These are phyloP conservation scores for Drosophila truncata DNA, from an alignment of 1,140 invertebrate species.

Conservation along the genomic window DNA sequence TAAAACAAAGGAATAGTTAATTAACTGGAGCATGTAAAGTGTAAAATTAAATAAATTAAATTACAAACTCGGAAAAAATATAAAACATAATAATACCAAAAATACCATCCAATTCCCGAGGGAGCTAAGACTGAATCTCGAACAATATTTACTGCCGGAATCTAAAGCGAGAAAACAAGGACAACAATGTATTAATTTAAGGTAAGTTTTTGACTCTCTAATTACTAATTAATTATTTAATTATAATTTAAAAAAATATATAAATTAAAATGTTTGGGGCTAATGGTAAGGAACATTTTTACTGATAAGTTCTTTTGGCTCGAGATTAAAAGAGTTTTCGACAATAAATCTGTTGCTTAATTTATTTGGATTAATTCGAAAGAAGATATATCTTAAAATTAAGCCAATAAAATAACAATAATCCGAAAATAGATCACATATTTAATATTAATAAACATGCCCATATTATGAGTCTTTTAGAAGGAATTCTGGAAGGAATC, in stretches of 20 bases:
- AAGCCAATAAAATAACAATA: background rate
- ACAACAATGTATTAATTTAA: conserved; percentile 39
- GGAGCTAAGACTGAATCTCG: conserved; percentile 17
- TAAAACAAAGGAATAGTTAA: background rate
- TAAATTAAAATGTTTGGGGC: background rate
- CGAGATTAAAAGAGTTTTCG: background rate
- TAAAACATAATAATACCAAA: background rate
- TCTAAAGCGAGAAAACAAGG: conserved; percentile 1
- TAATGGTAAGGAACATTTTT: too few relatives aligned
- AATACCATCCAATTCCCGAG: background rate
- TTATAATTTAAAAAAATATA: background rate
- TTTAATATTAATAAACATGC: background rate
- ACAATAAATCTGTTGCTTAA: background rate
- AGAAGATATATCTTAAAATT: background rate
- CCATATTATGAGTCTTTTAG: background rate
- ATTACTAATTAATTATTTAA: too few relatives aligned
- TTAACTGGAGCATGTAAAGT: background rate
- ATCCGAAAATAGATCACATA: background rate
- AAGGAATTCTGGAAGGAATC: background rate
- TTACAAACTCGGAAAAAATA: background rate
- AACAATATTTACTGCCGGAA: background rate
- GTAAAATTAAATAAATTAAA: background rate
- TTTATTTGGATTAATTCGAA: too few relatives aligned
- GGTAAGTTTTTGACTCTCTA: conserved; percentile 34
- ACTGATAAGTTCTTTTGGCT: background rate